phyloP scores from a whole-genome alignment of 2,888 invertebrate species.

The Pimpla rufipes region DNA sequence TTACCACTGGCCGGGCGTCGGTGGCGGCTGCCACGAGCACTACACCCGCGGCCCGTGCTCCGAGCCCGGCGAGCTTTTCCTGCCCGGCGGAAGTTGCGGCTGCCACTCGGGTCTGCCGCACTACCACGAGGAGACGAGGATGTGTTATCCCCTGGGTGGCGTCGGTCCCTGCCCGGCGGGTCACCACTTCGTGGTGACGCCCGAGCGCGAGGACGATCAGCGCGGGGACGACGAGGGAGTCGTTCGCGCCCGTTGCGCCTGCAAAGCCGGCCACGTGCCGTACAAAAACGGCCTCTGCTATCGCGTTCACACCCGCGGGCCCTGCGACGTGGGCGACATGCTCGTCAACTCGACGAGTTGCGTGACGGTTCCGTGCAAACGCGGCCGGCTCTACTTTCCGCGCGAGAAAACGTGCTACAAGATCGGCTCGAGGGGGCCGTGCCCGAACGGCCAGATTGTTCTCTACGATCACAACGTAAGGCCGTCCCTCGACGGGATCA shows the following conservation, averaged over 20 bases:
- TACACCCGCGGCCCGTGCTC: slow-evolving; percentile 93
- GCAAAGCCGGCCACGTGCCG: slow-evolving; percentile 89
- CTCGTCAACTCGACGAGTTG: slow-evolving; percentile 90
- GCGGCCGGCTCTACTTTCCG: slow-evolving; percentile 92
- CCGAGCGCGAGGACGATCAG: slow-evolving; percentile 73
- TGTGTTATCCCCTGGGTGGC: slow-evolving; percentile 92
- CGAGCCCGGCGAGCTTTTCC: slow-evolving; percentile 91
- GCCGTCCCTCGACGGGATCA: slow-evolving; percentile 92
- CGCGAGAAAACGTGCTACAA: slow-evolving; percentile 91
- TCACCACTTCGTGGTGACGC: slow-evolving; percentile 89
- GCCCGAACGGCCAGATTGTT: slow-evolving; percentile 90
- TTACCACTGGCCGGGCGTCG: slow-evolving; percentile 88
- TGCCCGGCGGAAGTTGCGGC: slow-evolving; percentile 91
- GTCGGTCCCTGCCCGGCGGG: slow-evolving; percentile 92
- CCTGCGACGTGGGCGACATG: slow-evolving; percentile 90
- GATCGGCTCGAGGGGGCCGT: slow-evolving; percentile 92
- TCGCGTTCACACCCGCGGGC: slow-evolving; percentile 92
- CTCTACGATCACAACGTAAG: slow-evolving; percentile 93
- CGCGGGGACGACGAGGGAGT: slow-evolving; percentile 73
- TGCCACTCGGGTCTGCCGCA: slow-evolving; percentile 91
- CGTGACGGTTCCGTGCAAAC: slow-evolving; percentile 90
- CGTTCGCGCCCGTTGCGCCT: slow-evolving; percentile 88
- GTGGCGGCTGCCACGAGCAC: slow-evolving; percentile 92
- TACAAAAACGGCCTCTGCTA: slow-evolving; percentile 91
- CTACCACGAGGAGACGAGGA: slow-evolving; percentile 89